These are phyloP conservation scores for Agapornis canus DNA, from an alignment of 2,797 vertebrate genomes.

Conservation along the genomic window DNA sequence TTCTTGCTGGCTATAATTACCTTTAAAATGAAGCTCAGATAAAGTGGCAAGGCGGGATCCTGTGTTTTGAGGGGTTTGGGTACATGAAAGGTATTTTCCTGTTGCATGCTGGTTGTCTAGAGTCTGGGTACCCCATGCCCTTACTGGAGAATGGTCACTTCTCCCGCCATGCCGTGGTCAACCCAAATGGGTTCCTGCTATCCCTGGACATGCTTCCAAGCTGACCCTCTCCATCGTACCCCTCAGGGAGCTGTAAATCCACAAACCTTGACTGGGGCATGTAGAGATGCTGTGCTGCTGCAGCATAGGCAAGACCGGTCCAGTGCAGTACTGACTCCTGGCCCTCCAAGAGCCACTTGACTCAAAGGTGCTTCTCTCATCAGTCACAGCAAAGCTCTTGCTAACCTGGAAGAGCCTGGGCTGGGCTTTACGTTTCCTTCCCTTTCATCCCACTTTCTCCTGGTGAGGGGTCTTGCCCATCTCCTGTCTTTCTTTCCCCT, in stretches of 20 bases:
- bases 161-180: neutral
- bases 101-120: neutral
- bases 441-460: neutral
- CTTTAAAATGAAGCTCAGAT: neutral
- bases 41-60: neutral
- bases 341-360: neutral
- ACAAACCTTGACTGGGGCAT: neutral
- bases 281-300: neutral
- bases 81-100: neutral
- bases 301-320: no score
- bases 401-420: neutral
- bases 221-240: rapidly evolving
- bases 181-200: neutral
- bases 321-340: rapidly evolving
- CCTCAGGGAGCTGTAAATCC: neutral
- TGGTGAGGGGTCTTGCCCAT: neutral
- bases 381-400: neutral
- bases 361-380: neutral
- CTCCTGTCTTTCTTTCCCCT: neutral
- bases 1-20: rapidly evolving
- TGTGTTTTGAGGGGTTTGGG: neutral
- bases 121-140: rapidly evolving
- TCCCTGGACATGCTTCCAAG: neutral
- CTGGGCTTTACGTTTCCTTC: neutral
- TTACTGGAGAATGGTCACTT: neutral